Conservation (phyloP, 2,113 vertebrate species). For the Tenebrosternarchus preto region DNA sequence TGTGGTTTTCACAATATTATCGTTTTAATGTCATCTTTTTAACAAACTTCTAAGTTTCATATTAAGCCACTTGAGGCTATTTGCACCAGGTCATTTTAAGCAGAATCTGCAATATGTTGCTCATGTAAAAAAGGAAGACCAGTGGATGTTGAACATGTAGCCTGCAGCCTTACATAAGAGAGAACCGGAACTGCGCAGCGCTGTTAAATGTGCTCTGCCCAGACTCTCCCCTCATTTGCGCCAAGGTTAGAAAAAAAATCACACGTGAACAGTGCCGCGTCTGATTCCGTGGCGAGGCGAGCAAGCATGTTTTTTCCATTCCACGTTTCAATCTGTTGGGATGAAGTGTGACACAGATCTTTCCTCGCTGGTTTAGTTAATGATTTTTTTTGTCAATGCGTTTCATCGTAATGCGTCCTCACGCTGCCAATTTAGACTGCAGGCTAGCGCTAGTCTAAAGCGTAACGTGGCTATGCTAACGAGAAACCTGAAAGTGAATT, state of each 20-base stretch:
- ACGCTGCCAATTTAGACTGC: constrained; percentile 47
- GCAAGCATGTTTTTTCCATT: constrained; percentile 2
- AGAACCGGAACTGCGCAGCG: not conserved
- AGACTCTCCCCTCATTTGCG: constrained; percentile 17
- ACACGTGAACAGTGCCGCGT: constrained; percentile 18
- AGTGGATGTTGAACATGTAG: not conserved
- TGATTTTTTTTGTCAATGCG: constrained; percentile 38
- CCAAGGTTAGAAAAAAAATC: constrained; percentile 16
- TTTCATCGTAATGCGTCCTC: constrained; percentile 36
- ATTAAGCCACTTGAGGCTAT: not conserved
- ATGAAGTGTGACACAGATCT: constrained; percentile 26
- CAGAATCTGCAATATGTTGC: not conserved
- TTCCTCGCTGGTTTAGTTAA: not conserved
- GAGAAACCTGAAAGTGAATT: constrained; percentile 33
- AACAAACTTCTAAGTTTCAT: not conserved
- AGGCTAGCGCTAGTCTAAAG: constrained; percentile 16
- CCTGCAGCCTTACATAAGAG: not conserved
- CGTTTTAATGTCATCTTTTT: not conserved
- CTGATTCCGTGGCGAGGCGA: not conserved
- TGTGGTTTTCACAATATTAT: too few species aligned
- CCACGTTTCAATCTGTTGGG: constrained; percentile 39
- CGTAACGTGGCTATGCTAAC: constrained; percentile 35
- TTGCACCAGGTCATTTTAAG: not conserved
- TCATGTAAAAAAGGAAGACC: not conserved
- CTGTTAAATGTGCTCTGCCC: constrained; percentile 21